A percentile compares a stretch with the other conserved stretches of the same genome.
Evolutionary conservation across 2,113 vertebrate species (phyloP).

Genomic region (Colaptes auratus): DNA sequence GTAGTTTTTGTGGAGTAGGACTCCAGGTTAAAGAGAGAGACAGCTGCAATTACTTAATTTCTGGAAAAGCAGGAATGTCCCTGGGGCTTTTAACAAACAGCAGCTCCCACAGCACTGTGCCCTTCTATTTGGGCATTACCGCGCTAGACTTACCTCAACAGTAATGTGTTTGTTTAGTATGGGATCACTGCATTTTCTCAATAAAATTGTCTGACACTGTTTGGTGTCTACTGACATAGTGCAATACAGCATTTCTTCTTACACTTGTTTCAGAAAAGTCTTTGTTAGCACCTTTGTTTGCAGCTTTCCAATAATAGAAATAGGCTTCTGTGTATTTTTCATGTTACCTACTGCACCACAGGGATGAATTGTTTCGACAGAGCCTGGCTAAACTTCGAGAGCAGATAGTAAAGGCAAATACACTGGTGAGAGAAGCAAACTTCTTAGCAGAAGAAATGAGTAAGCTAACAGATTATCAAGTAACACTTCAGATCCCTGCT

Average conservation of each 20-base stretch:
- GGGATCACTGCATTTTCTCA: neutral
- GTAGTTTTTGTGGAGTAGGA: neutral
- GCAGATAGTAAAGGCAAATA: conserved; percentile 95
- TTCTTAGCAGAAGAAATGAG: conserved; percentile 96
- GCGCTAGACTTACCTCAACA: neutral
- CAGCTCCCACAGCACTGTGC: neutral
- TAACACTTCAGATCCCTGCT: conserved; percentile 97
- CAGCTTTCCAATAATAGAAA: conserved; percentile 65
- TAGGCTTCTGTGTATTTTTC: conserved; percentile 54
- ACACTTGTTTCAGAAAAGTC: neutral
- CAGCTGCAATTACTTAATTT: conserved; percentile 23
- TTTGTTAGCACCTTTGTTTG: neutral
- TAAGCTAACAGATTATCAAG: conserved; percentile 95
- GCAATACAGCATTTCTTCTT: neutral
- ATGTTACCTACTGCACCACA: conserved; percentile 66
- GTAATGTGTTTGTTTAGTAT: neutral
- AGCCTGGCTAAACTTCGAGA: conserved; percentile 93
- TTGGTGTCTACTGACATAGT: neutral
- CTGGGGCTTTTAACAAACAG: conserved; percentile 1
- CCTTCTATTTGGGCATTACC: neutral
- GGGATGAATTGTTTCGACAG: conserved; percentile 95
- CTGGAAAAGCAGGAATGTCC: neutral
- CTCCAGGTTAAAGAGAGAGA: conserved; percentile 16
- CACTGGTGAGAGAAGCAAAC: conserved; percentile 95
- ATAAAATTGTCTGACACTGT: neutral